Conservation (phyloP, 2,113 vertebrate species). For the Pseudorhombus dupliciocellatus region DNA sequence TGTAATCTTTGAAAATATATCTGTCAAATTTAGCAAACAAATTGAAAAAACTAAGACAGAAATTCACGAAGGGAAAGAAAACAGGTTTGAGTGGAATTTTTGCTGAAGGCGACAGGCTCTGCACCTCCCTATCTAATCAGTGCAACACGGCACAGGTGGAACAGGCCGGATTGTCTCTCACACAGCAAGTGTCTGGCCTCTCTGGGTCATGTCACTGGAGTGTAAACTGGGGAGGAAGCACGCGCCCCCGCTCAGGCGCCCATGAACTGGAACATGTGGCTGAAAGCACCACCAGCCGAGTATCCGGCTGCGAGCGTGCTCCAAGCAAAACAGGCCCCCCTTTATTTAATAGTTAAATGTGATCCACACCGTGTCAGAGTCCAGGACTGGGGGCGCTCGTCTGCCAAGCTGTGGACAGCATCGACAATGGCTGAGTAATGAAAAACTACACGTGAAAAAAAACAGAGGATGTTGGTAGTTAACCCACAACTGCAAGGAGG, state of each 20-base stretch:
- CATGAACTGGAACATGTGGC: slow-evolving; percentile 71
- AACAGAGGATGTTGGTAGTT: slow-evolving; percentile 54
- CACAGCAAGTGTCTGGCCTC: slow-evolving; percentile 63
- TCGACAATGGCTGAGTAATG: slow-evolving; percentile 64
- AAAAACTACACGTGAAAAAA: slow-evolving; percentile 67
- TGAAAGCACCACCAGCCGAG: slow-evolving; percentile 57
- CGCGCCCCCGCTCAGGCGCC: slow-evolving; percentile 55
- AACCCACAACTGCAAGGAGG: slow-evolving; percentile 57
- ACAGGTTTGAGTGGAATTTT: slow-evolving; percentile 19
- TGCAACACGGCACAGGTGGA: slow-evolving; percentile 65
- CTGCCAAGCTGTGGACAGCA: slow-evolving; percentile 65
- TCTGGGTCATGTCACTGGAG: slow-evolving; percentile 67
- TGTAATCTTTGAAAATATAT: slow-evolving; percentile 21
- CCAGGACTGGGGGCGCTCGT: slow-evolving; percentile 45
- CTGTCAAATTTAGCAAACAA: slow-evolving; percentile 24
- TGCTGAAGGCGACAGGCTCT: slow-evolving; percentile 31
- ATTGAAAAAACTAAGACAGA: not conserved
- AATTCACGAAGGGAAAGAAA: slow-evolving; percentile 8
- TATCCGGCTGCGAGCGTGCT: slow-evolving; percentile 44
- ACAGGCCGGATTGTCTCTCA: slow-evolving; percentile 65
- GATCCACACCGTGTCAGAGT: slow-evolving; percentile 61
- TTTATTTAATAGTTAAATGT: slow-evolving; percentile 69
- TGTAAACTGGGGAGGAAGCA: slow-evolving; percentile 68
- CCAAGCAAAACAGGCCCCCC: slow-evolving; percentile 69
- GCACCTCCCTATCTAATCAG: slow-evolving; percentile 72